phyloP scores from a whole-genome alignment of 2,797 vertebrate genomes.

The Halcyon chelicuti region DNA sequence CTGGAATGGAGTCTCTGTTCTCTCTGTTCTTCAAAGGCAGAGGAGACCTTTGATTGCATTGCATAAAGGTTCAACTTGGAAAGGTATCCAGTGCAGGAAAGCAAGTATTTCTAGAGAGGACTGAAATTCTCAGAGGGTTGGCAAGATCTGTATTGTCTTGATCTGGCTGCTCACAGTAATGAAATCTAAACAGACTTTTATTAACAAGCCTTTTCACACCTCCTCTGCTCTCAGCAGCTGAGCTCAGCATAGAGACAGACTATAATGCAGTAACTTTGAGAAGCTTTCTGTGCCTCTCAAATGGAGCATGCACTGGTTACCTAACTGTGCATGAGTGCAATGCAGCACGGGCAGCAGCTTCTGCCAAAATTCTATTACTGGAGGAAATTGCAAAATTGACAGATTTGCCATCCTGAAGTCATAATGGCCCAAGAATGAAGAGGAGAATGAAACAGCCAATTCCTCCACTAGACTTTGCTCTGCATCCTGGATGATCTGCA shows the following conservation, averaged over 20 bases:
- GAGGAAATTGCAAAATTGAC: constrained; percentile 32
- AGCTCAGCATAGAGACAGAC: constrained; percentile 42
- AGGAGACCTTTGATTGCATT: neutral
- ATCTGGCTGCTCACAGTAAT: constrained; percentile 25
- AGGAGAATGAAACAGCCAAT: neutral
- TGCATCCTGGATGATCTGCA: neutral
- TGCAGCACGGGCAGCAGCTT: neutral
- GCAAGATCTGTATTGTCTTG: neutral
- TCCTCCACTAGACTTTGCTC: neutral
- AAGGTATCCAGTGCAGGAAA: neutral
- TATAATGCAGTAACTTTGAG: neutral
- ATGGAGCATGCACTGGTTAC: constrained; percentile 18
- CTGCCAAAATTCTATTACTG: constrained; percentile 35
- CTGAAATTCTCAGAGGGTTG: neutral
- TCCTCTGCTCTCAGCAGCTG: constrained; percentile 49
- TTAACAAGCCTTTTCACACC: constrained; percentile 55
- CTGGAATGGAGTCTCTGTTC: neutral
- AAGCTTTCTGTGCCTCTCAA: constrained; percentile 28
- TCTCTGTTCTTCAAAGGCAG: neutral
- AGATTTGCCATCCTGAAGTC: constrained; percentile 31
- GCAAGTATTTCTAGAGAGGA: neutral
- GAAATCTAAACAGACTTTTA: constrained; percentile 55
- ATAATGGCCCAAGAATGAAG: constrained; percentile 3
- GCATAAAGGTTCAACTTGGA: neutral
- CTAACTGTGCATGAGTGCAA: constrained; percentile 40